Evolutionary conservation across 2,113 vertebrate species (phyloP), one percentile per base, ranked within the genome.

Genomic region (Plotosus lineatus): DNA sequence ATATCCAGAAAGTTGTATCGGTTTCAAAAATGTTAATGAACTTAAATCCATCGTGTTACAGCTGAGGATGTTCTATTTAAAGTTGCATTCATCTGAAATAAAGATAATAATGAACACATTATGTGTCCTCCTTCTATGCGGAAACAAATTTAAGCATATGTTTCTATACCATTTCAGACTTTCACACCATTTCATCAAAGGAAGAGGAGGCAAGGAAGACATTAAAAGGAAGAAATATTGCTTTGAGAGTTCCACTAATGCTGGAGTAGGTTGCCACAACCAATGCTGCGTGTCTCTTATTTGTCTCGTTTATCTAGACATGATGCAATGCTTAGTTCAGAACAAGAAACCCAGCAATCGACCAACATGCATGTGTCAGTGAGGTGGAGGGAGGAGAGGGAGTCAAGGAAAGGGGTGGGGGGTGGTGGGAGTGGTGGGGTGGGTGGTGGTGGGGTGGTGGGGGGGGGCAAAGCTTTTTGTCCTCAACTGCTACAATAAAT

Each of bases 271-370:
- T 66, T 82, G 85, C 83, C 80, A 84, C 76, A 74, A 79, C 82
- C 85, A 84, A 74, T 72, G 44, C 61, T 81, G 75, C 65, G 72
- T 82, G 80, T 82, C 68, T 77, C 74, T 75, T 88, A 89, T 90
- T 91, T 90, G 90, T 92, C 90, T 87, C 88, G 83, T 84, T 85
- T 88, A 91, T 92, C 90, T 86, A 87, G 87, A 88, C 88, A 91
- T 93, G 92, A 93, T 88, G 92, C 90, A 92, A 93, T 85, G 82
- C 83, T 5, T 66, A 84, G 82, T 83, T 84, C 84, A 84, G 88
- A 91, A 88, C 58, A 77, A 86, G 92, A 91, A 92, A 93, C 89
- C 77, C 75, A 81, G 58, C 36, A 48, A 77, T 72, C 56, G 73
- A 46, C 71, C 69, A 76, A 71, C 31, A n/a, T n/a, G 60, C 69